A percentile compares a stretch with the other conserved stretches of the same genome.
phyloP scores from a whole-genome alignment of 2,797 vertebrate species.

The Gymnothorax reevesii region DNA sequence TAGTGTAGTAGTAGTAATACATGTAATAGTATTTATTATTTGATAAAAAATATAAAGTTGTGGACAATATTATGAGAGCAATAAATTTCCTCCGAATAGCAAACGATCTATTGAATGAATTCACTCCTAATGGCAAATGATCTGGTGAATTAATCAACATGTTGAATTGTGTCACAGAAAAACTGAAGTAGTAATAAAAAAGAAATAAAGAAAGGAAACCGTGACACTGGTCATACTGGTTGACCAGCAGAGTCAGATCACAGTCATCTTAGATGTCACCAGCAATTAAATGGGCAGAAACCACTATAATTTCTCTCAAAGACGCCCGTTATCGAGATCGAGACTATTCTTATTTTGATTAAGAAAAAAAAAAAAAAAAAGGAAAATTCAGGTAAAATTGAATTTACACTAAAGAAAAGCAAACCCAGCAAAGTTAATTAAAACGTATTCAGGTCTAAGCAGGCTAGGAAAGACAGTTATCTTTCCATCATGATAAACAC shows the following conservation, averaged over 20 bases:
- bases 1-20: neutral
- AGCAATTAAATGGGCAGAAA: neutral
- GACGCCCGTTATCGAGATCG: neutral
- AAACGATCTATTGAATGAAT: neutral
- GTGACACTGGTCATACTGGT: neutral
- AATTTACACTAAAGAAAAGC: neutral
- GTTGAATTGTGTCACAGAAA: neutral
- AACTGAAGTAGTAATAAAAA: neutral
- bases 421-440: neutral
- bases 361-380: neutral
- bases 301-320: neutral
- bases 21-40: neutral
- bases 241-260: neutral
- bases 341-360: neutral
- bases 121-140: neutral
- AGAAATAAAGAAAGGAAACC: neutral
- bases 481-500: neutral
- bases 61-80: neutral
- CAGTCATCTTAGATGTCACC: neutral
- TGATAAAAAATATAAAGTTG: neutral
- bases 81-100: neutral
- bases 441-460: neutral
- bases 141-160: neutral
- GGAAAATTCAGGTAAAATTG: neutral
- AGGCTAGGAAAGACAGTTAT: neutral